phyloP scores from a whole-genome alignment of 2,113 vertebrate genomes.

The Macrotus californicus region DNA sequence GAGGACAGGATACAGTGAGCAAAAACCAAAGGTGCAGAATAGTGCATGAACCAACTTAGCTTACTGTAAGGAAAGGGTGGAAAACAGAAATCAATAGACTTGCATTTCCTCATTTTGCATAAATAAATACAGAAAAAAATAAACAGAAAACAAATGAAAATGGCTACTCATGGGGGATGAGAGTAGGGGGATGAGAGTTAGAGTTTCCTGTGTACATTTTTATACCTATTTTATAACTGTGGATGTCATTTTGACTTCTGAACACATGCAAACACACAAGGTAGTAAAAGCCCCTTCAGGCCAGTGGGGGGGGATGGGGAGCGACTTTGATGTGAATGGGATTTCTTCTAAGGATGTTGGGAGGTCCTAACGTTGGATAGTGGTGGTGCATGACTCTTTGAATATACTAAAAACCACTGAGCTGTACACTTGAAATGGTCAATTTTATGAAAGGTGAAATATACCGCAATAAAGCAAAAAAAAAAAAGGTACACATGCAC shows the following conservation, averaged over 20 bases:
- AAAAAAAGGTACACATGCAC: not conserved
- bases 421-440: not conserved
- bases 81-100: not conserved
- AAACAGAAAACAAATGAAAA: not conserved
- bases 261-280: not conserved
- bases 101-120: not conserved
- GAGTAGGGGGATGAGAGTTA: no score
- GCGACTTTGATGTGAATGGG: not conserved
- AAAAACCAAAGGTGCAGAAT: not conserved
- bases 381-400: not conserved
- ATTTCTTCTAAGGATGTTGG: not conserved
- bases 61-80: not conserved
- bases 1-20: not conserved
- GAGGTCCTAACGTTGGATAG: not conserved
- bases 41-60: not conserved
- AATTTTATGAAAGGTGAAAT: not conserved
- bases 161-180: not conserved
- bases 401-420: not conserved
- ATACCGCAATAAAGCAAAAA: not conserved
- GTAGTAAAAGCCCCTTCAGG: not conserved
- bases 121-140: constrained; percentile 4
- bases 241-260: not conserved
- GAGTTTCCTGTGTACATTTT: not conserved
- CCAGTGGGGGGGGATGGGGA: not conserved
- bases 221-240: not conserved